Evolutionary conservation across 2,797 vertebrate genomes (phyloP).

Genomic region (Peromyscus eremicus): DNA sequence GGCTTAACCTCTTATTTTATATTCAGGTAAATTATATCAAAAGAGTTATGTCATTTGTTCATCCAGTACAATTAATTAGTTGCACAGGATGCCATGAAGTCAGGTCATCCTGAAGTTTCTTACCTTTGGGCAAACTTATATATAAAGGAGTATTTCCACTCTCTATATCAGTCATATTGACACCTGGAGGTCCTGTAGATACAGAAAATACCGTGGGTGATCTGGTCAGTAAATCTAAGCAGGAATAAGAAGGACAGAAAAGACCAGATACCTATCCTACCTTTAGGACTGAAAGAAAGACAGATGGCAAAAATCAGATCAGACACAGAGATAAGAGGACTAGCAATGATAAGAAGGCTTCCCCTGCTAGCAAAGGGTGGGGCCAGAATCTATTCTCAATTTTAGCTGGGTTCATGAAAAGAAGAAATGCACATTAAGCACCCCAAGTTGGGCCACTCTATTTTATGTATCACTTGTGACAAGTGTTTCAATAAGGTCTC

Average conservation of each 20-base stretch:
- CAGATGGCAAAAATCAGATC: background rate
- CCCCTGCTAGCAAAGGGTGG: background rate
- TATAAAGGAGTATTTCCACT: constrained; percentile 21
- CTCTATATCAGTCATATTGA: background rate
- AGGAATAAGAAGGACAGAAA: background rate
- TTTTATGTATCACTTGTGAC: background rate
- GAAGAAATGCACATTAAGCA: rapidly evolving
- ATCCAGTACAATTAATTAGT: constrained; percentile 24
- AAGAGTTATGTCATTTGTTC: background rate
- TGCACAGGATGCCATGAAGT: background rate
- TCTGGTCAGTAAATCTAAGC: background rate
- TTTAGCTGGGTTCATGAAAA: background rate
- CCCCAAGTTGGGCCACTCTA: background rate
- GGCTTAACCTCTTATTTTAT: constrained; percentile 55
- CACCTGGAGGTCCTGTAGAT: background rate
- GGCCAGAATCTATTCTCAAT: background rate
- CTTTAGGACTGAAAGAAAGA: background rate
- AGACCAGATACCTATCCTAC: background rate
- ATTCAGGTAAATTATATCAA: constrained; percentile 3
- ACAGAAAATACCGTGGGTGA: background rate
- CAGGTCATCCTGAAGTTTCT: constrained; percentile 7
- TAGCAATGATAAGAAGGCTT: background rate
- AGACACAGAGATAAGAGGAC: background rate
- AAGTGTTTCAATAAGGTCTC: constrained; percentile 17
- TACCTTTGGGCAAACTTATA: constrained; percentile 21